phyloP scores from a whole-genome alignment of 1,140 invertebrate genomes.

The Bombus confusus region DNA sequence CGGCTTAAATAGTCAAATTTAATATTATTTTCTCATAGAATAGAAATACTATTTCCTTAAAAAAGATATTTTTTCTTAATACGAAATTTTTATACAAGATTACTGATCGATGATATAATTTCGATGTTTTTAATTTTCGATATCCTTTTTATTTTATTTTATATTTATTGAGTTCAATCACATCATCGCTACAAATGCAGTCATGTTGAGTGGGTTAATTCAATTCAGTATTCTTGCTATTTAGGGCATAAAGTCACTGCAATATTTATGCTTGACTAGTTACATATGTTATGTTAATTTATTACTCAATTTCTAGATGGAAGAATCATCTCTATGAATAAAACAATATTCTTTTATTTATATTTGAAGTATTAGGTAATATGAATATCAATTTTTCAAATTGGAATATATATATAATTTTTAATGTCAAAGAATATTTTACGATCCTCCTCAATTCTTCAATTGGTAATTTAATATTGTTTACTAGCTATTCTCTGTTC shows the following conservation, averaged over 20 bases:
- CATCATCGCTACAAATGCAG: not conserved
- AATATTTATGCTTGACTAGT: not conserved
- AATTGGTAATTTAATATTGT: not conserved
- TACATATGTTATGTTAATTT: not conserved
- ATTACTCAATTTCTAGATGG: not conserved
- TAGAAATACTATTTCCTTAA: too few relatives aligned
- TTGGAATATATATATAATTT: too few relatives aligned
- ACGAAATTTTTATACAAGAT: too few relatives aligned
- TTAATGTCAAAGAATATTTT: not conserved
- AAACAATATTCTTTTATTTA: not conserved
- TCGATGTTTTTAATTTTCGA: too few relatives aligned
- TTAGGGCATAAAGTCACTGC: constrained; percentile 2
- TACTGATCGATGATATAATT: too few relatives aligned
- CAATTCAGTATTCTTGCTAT: constrained; percentile 12
- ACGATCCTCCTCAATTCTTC: not conserved
- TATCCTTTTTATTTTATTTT: not conserved
- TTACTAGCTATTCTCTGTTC: not conserved
- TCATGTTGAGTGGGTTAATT: not conserved
- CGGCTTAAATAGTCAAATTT: too few relatives aligned
- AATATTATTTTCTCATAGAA: too few relatives aligned
- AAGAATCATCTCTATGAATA: not conserved
- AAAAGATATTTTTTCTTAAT: too few relatives aligned
- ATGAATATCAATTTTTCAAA: not conserved
- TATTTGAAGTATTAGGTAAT: not conserved
- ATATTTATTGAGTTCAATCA: not conserved